Conservation (phyloP, 2,797 vertebrate species). For the Bradypodion ventrale region DNA sequence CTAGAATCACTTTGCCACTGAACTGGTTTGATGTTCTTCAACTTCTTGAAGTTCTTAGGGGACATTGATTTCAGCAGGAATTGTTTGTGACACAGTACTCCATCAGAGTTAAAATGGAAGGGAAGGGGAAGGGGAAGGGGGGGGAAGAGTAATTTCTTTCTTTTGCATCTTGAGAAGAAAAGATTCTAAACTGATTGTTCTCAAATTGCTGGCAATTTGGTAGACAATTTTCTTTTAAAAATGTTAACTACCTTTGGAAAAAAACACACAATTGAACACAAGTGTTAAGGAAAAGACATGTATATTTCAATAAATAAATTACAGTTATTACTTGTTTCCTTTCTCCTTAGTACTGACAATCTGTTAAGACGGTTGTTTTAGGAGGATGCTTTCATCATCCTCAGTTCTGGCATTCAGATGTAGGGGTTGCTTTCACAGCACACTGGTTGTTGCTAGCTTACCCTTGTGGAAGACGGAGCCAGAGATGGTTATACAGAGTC, state of each 20-base stretch:
- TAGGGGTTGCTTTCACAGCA: neutral
- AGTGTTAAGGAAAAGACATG: conserved; percentile 28
- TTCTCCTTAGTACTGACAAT: conserved; percentile 10
- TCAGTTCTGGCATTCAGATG: neutral
- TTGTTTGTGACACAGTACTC: conserved; percentile 70
- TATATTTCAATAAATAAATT: conserved; percentile 46
- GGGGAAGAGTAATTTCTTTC: conserved; percentile 67
- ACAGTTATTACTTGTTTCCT: conserved; percentile 37
- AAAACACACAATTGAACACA: conserved; percentile 27
- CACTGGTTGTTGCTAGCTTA: neutral
- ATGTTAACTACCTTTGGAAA: conserved; percentile 23
- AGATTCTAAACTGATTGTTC: conserved; percentile 63
- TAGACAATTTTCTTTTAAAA: conserved; percentile 36
- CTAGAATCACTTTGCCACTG: conserved; percentile 65
- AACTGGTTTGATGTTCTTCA: conserved; percentile 70
- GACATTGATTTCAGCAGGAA: conserved; percentile 70
- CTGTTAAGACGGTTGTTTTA: neutral
- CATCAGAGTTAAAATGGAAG: conserved; percentile 67
- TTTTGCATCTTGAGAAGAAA: conserved; percentile 71
- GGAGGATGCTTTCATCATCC: neutral
- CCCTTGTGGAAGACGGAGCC: neutral
- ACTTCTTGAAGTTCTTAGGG: conserved; percentile 73
- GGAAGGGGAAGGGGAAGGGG: conserved; percentile 55
- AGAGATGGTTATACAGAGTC: neutral
- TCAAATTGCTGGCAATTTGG: conserved; percentile 69